Evolutionary conservation across 1,140 invertebrate species (phyloP).

Genomic region (Habropoda laboriosa): DNA sequence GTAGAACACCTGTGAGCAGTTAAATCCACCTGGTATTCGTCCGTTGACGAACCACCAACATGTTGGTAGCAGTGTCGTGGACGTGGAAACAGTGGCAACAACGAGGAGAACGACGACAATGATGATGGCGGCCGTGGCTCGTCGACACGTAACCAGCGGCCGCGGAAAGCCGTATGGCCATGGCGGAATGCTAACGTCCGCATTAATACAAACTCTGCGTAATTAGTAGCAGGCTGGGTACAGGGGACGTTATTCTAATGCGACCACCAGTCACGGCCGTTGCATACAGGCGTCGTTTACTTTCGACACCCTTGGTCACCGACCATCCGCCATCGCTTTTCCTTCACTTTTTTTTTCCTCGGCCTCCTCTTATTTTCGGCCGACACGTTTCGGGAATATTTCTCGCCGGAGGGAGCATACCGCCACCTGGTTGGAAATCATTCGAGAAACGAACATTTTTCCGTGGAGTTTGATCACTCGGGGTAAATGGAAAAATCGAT

Average conservation of each 20-base stretch:
- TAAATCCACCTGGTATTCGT: slow-evolving; percentile 60
- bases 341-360: too few relatives aligned
- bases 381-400: neutral
- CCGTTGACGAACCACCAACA: slow-evolving; percentile 32
- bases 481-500: too few relatives aligned
- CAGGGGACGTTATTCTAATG: slow-evolving; percentile 62
- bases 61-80: slow-evolving; percentile 12
- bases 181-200: slow-evolving; percentile 72
- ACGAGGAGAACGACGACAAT: slow-evolving; percentile 25
- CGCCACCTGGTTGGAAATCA: too few relatives aligned
- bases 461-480: too few relatives aligned
- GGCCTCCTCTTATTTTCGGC: too few relatives aligned
- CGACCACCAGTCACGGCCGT: slow-evolving; percentile 31
- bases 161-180: slow-evolving; percentile 51
- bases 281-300: slow-evolving; percentile 28
- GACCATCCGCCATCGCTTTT: too few relatives aligned
- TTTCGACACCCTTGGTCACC: slow-evolving; percentile 38
- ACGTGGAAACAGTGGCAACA: slow-evolving; percentile 19
- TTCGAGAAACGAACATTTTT: too few relatives aligned
- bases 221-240: slow-evolving; percentile 65
- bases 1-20: slow-evolving; percentile 49
- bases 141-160: slow-evolving; percentile 50
- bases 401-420: too few relatives aligned
- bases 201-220: slow-evolving; percentile 73
- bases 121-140: neutral